Evolutionary conservation across 2,888 invertebrate genomes (phyloP).

Genomic region (Cancer borealis): DNA sequence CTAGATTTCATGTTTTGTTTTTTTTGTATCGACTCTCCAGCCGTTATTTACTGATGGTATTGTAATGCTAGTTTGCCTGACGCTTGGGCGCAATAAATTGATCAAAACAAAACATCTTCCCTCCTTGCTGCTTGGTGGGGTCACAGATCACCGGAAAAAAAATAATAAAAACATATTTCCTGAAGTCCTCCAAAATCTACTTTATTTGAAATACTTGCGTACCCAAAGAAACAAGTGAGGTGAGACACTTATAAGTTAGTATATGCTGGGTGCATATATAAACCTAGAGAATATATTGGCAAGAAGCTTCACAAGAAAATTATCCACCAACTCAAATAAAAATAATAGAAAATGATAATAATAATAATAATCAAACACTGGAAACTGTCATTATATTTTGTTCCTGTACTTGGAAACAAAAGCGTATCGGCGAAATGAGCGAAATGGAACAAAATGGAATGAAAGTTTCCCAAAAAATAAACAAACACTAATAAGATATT

Average conservation of each 20-base stretch:
- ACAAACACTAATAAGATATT: background rate
- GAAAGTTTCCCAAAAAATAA: background rate
- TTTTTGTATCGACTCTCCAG: no score
- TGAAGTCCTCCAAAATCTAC: background rate
- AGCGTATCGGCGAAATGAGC: background rate
- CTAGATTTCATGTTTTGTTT: no score
- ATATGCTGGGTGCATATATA: background rate
- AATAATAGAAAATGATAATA: background rate
- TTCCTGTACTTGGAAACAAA: background rate
- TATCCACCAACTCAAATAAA: background rate
- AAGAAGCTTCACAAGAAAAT: background rate
- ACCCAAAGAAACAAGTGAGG: slow-evolving; percentile 3
- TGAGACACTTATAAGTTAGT: background rate
- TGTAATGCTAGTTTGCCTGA: no score
- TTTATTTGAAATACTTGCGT: background rate
- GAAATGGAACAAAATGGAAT: background rate
- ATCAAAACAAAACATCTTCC: no score
- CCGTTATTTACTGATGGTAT: no score
- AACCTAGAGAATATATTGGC: background rate
- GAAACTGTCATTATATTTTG: background rate
- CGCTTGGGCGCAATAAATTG: no score
- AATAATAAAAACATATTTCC: background rate
- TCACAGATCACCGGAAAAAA: background rate
- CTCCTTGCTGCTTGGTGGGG: background rate
- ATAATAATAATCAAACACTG: background rate